Evolutionary conservation across 2,113 vertebrate species (phyloP).

Genomic region (Microtus richardsoni): DNA sequence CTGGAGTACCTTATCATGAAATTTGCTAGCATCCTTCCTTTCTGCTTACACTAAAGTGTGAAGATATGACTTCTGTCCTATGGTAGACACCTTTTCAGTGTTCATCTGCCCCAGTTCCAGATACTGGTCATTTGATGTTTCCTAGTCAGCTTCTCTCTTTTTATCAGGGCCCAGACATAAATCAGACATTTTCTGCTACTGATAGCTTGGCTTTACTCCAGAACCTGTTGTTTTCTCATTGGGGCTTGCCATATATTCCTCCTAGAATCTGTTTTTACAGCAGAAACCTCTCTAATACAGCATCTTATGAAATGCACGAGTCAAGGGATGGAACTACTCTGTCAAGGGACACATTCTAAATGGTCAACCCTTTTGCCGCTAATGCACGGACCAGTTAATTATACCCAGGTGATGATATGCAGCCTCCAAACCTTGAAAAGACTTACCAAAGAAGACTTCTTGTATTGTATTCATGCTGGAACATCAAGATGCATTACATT

Average conservation of each 20-base stretch:
- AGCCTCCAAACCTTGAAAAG: background rate
- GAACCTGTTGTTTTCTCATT: background rate
- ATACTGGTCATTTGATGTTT: background rate
- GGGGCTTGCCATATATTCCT: background rate
- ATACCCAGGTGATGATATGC: background rate
- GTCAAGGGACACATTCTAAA: no score
- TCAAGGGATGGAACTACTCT: background rate
- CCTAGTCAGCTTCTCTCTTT: background rate
- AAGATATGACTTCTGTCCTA: background rate
- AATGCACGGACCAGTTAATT: background rate
- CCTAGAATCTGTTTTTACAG: background rate
- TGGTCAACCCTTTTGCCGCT: background rate
- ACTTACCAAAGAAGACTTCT: background rate
- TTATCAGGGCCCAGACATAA: background rate
- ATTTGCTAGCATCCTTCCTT: background rate
- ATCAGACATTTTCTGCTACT: background rate
- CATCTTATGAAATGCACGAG: background rate
- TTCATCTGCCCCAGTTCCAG: background rate
- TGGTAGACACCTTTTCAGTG: background rate
- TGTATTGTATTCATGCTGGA: background rate
- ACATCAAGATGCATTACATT: background rate
- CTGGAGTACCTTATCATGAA: background rate
- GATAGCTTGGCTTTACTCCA: background rate
- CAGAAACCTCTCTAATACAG: background rate
- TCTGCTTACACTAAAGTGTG: background rate